phyloP scores from a whole-genome alignment of 2,113 vertebrate species.

The Triplophysa dalaica region DNA sequence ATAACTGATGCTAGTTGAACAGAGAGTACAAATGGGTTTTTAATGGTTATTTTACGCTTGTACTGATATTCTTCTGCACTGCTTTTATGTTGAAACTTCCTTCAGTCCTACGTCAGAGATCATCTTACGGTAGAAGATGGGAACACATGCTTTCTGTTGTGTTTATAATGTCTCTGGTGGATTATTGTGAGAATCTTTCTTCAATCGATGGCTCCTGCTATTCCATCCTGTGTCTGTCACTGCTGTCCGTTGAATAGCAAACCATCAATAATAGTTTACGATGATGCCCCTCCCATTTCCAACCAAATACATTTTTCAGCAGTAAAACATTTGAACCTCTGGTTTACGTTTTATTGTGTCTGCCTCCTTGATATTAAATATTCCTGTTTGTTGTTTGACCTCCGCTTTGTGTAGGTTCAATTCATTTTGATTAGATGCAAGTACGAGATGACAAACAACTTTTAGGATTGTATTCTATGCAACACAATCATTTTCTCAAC shows the following conservation, averaged over 20 bases:
- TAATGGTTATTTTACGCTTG: neutral
- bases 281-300: constrained; percentile 12
- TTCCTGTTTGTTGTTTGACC: constrained; percentile 28
- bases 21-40: neutral
- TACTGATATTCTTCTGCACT: neutral
- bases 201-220: constrained; percentile 19
- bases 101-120: neutral
- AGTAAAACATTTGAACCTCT: constrained; percentile 22
- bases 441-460: constrained; percentile 17
- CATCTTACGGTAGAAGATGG: neutral
- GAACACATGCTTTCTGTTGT: constrained; percentile 11
- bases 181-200: constrained; percentile 8
- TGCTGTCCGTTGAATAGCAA: constrained; percentile 34
- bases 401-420: neutral
- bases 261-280: constrained; percentile 31
- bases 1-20: neutral
- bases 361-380: constrained; percentile 40
- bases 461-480: neutral
- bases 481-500: neutral
- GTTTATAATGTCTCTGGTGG: neutral
- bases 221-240: constrained; percentile 14
- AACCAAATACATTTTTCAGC: constrained; percentile 54
- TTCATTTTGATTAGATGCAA: neutral
- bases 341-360: neutral
- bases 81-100: neutral